Percentiles rank a stretch among this genome's conserved stretches.
Conservation (phyloP, 2,113 vertebrate species). For the Trachemys scripta region DNA sequence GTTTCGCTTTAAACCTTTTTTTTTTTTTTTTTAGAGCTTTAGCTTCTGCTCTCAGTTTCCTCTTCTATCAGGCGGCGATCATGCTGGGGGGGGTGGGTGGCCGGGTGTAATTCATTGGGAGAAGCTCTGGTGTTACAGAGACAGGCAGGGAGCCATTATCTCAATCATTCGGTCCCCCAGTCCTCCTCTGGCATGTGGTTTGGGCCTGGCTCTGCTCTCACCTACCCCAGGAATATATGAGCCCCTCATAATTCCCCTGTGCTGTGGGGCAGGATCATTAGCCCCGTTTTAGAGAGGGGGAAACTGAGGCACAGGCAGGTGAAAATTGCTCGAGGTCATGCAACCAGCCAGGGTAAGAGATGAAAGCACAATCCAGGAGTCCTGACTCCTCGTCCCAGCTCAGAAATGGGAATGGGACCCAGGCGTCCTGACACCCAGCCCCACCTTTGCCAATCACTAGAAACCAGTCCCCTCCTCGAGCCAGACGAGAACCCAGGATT, state of each 20-base stretch:
- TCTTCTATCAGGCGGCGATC: neutral
- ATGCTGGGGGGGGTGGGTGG: neutral
- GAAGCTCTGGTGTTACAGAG: neutral
- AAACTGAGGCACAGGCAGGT: neutral
- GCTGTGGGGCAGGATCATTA: neutral
- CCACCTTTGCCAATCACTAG: no score
- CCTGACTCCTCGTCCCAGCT: no score
- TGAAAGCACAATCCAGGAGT: neutral
- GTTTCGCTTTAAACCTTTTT: neutral
- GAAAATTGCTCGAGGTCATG: neutral
- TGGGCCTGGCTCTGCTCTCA: neutral
- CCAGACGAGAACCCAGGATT: no score
- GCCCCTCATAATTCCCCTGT: neutral
- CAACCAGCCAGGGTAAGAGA: neutral
- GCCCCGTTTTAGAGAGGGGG: neutral
- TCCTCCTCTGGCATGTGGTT: no score
- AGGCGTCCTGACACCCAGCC: neutral
- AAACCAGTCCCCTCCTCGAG: no score
- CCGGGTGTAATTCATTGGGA: neutral
- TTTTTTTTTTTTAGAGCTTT: neutral
- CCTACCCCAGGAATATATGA: neutral
- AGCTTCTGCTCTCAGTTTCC: neutral
- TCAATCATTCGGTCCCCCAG: no score
- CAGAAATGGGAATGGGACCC: no score
- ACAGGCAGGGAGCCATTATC: no score